Evolutionary conservation across 2,888 invertebrate genomes (phyloP), one percentile per base, ranked within the genome.

Genomic region (Myopa testacea): DNA sequence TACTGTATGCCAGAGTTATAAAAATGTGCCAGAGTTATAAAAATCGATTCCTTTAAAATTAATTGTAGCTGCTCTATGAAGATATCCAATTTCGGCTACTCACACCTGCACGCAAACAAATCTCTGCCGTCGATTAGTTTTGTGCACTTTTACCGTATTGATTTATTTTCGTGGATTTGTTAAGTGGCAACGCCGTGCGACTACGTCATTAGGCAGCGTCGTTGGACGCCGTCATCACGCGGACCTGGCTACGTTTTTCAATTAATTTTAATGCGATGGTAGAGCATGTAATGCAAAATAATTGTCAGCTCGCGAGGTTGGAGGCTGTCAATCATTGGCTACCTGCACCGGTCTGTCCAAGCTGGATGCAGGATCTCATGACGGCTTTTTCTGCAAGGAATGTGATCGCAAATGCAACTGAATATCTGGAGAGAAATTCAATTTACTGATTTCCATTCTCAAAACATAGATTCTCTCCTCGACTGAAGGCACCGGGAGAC

Each of bases 271-370:
- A 55, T 60, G 62, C 4, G 52, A 50, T 26, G 74, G 62, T 38
- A n/a, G 40, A 62, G 68, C 45, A 52, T 52, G 38, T 74, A 82
- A 84, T 85, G 85, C 82, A 84, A 85, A 85, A 85, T 85, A 85
- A 85, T 85, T 82, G 85, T 81, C 81, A 77, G 81, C 67, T 45
- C 37, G 34, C 40, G 63, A 50, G 8, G 34, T 80, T 79, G 80
- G 80, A 80, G 55, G 80, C 82, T 82, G 84, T 85, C 84, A 85
- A 85, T 85, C 84, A 84, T 8, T 26, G 8, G 62, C 34, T 26
- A 62, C 8, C 82, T 78, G 79, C 76, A 81, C 78, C 67, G n/a
- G 19, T 50, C 65, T 62, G 55, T 71, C 70, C 70, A 45, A 50
- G 50, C 62, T 19, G 60, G 60, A 26, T 37, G 8, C 45, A 68